Base-by-base conservation (phyloP, 2,888 invertebrate species). In the Leucophenga montana region DNA sequence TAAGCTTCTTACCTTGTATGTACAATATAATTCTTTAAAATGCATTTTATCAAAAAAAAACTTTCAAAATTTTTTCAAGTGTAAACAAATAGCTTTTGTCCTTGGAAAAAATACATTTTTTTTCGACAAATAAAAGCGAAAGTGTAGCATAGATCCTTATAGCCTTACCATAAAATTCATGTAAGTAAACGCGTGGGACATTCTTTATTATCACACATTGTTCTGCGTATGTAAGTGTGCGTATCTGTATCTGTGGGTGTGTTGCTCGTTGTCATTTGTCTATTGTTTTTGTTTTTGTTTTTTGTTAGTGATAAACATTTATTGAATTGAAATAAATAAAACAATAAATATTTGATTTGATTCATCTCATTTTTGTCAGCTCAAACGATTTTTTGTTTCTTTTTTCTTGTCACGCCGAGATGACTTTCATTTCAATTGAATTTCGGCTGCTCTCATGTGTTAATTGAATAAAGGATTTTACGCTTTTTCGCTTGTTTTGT, bases 291-390 rank as follows among this genome's bases (percentile, higher is more conserved):
- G n/a, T 20, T 14, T 39, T n/a, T 50, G 50, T 70, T 67, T 75
- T 16, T 59, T 73, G 75, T 74, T 77, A 73, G 83, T 82, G 84
- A 80, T 82, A 82, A 82, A 83, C 80, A 80, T 82, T 83, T 83
- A 81, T 81, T 80, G 81, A 77, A 81, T 82, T 80, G 81, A 83
- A 75, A 78, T 77, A 84, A 80, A 81, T 81, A 83, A 83, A 78
- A 78, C 81, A 80, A 81, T 81, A 83, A 83, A 81, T 81, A 83
- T 83, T 81, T 81, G 81, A 81, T 81, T 81, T 81, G 83, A 81
- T 83, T 83, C 77, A 77, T 80, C 82, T 83, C 76, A 70, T 69
- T 71, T 16, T 46, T 11, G 64, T 20, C 33, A 46, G 50, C 50
- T n/a, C 16, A 50, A 16, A 18, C 1, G 1, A 18, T n/a, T 46